These are phyloP conservation scores for Euwallacea similis DNA, from an alignment of 1,140 invertebrate genomes.

Conservation along the genomic window DNA sequence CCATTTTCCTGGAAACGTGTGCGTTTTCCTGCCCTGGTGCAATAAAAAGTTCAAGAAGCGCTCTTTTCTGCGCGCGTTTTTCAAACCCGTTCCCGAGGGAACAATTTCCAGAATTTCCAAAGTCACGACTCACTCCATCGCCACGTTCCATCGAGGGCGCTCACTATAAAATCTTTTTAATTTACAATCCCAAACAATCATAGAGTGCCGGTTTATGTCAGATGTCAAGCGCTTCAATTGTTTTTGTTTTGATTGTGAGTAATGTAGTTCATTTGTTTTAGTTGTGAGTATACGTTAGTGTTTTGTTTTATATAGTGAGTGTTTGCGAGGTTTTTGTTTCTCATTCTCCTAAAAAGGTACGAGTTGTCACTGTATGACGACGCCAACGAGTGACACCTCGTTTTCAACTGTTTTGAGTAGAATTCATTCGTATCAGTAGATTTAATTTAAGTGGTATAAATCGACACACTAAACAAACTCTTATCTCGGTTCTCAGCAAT, in stretches of 20 bases:
- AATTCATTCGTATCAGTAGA: background rate
- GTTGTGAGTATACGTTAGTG: background rate
- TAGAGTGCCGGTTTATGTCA: background rate
- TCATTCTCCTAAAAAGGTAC: too few species aligned
- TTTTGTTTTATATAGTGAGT: background rate
- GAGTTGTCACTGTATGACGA: too few species aligned
- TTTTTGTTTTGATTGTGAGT: background rate
- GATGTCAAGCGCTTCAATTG: background rate
- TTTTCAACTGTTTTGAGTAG: background rate
- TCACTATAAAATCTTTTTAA: too few species aligned
- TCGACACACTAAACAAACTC: slow-evolving; percentile 17
- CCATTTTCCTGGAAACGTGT: too few species aligned
- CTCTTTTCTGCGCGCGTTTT: slow-evolving; percentile 25
- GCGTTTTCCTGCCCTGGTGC: too few species aligned
- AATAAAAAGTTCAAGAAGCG: too few species aligned
- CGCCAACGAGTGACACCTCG: background rate
- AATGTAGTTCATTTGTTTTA: background rate
- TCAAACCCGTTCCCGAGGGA: slow-evolving; percentile 30
- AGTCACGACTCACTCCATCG: slow-evolving; percentile 30
- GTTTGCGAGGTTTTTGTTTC: background rate
- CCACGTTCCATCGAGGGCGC: slow-evolving; percentile 15
- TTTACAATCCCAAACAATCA: background rate
- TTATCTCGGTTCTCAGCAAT: too few species aligned
- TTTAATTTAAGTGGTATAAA: slow-evolving; percentile 11
- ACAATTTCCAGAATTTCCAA: slow-evolving; percentile 18